Percentiles rank a stretch among this genome's conserved stretches.
Conservation (phyloP, 1,140 invertebrate genomes). For the Sycophaga agraensis region DNA sequence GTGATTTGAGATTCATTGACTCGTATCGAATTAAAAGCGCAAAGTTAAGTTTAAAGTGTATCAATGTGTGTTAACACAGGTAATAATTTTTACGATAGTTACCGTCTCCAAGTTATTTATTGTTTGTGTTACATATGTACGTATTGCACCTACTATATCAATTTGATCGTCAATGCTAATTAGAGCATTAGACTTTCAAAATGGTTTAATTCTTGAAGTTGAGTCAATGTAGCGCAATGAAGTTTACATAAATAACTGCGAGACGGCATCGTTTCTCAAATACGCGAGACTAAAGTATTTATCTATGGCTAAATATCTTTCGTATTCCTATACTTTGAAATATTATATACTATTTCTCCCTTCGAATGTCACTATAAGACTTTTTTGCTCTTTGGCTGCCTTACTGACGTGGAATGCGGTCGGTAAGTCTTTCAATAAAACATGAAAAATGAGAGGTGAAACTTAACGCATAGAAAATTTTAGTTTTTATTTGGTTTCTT, state of each 20-base stretch:
- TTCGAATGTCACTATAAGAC: constrained; percentile 12
- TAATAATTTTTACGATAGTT: too few relatives aligned
- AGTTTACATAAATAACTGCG: constrained; percentile 13
- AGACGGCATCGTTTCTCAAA: constrained; percentile 1
- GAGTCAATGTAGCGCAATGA: neutral
- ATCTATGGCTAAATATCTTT: neutral
- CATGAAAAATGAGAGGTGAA: constrained; percentile 11
- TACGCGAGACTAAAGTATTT: neutral
- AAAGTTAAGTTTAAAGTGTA: too few relatives aligned
- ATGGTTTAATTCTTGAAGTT: neutral
- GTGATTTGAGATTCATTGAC: neutral
- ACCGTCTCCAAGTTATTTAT: too few relatives aligned
- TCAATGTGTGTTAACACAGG: too few relatives aligned
- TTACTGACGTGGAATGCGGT: constrained; percentile 25
- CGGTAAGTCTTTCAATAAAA: constrained; percentile 19
- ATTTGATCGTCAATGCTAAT: constrained; percentile 1
- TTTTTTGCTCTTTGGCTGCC: constrained; percentile 24
- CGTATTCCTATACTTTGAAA: neutral
- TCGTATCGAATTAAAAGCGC: neutral
- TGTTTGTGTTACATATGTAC: too few relatives aligned
- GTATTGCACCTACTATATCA: too few relatives aligned
- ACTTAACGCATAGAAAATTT: constrained; percentile 3
- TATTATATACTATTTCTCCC: constrained; percentile 9
- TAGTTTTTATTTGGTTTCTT: too few relatives aligned
- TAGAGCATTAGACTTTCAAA: neutral